A percentile compares a stretch with the other conserved stretches of the same genome.
Evolutionary conservation across 23 tunicate species (phyloP).

Genomic region (Botrylloides violaceus): DNA sequence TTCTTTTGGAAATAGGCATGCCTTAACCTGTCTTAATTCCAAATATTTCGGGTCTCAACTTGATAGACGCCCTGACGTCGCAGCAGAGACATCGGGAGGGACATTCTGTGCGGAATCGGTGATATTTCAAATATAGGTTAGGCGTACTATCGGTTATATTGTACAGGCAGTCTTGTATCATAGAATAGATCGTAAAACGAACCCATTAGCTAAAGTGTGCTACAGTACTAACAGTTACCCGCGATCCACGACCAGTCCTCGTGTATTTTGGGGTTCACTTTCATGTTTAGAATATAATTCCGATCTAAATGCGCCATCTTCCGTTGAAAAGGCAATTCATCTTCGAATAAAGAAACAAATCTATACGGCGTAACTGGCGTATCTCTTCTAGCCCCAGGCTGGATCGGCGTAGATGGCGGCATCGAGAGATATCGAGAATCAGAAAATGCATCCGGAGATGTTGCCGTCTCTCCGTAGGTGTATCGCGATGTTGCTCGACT

Average conservation of each 20-base stretch:
- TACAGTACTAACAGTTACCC: slow-evolving; percentile 33
- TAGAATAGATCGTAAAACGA: too few species aligned
- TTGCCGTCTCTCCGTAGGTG: slow-evolving; percentile 11
- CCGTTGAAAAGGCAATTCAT: slow-evolving; percentile 12
- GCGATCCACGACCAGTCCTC: slow-evolving; percentile 85
- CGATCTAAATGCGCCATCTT: slow-evolving; percentile 71
- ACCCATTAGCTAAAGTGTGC: too few species aligned
- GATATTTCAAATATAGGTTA: too few species aligned
- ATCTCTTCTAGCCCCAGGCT: slow-evolving; percentile 2
- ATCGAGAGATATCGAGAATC: slow-evolving; percentile 16
- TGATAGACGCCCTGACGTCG: too few species aligned
- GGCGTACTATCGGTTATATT: too few species aligned
- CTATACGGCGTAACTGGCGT: neutral
- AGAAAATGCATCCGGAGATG: slow-evolving; percentile 25
- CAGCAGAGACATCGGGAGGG: too few species aligned
- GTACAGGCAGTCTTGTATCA: too few species aligned
- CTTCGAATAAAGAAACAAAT: too few species aligned
- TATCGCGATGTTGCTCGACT: slow-evolving; percentile 29
- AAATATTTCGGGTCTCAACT: too few species aligned
- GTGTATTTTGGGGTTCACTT: slow-evolving; percentile 31
- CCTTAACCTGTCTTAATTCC: too few species aligned
- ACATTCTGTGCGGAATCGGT: too few species aligned
- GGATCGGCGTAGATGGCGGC: slow-evolving; percentile 19
- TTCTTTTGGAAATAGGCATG: too few species aligned
- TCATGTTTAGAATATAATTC: slow-evolving; percentile 43